Evolutionary conservation across 2,113 vertebrate species (phyloP).

Genomic region (Microcebus tavaratra): DNA sequence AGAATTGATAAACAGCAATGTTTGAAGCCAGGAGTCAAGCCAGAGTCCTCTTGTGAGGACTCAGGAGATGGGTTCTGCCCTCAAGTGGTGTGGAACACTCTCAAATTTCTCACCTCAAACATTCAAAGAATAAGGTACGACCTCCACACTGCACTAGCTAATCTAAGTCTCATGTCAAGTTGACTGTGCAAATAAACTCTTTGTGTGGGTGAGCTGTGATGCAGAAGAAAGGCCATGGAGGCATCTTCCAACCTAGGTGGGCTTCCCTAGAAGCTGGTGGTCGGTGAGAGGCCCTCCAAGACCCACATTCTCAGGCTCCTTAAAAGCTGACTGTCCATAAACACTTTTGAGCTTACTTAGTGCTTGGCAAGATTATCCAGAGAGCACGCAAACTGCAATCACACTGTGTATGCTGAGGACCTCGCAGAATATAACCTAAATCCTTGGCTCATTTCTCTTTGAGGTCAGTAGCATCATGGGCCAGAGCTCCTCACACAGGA

Average conservation of each 20-base stretch:
- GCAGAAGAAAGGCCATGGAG: not conserved
- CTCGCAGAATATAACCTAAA: not conserved
- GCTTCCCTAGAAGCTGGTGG: not conserved
- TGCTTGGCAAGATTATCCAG: not conserved
- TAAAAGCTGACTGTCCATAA: not conserved
- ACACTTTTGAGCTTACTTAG: not conserved
- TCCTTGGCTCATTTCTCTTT: not conserved
- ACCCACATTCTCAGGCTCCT: not conserved
- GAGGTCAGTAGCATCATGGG: not conserved
- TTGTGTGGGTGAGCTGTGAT: not conserved
- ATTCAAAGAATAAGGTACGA: not conserved
- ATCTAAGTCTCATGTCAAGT: not conserved
- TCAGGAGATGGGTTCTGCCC: not conserved
- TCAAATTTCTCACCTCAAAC: not conserved
- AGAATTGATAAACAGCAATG: not conserved
- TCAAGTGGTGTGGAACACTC: not conserved
- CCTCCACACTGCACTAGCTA: not conserved
- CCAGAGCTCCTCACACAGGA: not conserved
- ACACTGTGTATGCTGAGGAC: not conserved
- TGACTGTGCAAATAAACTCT: not conserved
- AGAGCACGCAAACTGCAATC: not conserved
- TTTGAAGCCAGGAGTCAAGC: not conserved
- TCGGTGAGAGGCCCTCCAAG: not conserved
- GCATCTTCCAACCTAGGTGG: not conserved
- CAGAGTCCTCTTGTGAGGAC: not conserved